Percentiles rank a stretch among this genome's conserved stretches.
phyloP scores from a whole-genome alignment of 2,113 vertebrate genomes.

The Prinia subflava region DNA sequence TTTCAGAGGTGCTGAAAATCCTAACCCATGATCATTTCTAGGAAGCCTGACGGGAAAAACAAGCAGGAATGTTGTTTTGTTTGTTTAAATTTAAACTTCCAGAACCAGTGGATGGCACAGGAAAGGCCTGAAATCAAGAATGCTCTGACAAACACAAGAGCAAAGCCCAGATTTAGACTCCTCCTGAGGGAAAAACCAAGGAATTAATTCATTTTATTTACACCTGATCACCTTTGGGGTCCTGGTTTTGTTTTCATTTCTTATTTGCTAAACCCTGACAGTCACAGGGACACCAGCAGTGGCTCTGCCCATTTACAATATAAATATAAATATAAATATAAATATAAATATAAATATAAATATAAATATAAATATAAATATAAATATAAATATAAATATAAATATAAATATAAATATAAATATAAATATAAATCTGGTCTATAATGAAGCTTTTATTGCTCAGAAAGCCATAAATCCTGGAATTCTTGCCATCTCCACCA shows the following conservation, averaged over 20 bases:
- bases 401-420: too few relatives aligned
- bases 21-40: accelerated
- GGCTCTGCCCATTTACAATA: too few relatives aligned
- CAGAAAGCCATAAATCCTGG: not conserved
- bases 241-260: not conserved
- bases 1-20: not conserved
- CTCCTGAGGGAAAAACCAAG: not conserved
- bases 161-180: not conserved
- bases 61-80: not conserved
- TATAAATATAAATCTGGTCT: not conserved
- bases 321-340: too few relatives aligned
- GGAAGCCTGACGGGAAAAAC: not conserved
- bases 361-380: too few relatives aligned
- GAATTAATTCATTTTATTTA: not conserved
- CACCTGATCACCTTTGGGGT: not conserved
- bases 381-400: too few relatives aligned
- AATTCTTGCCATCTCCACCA: not conserved
- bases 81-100: not conserved
- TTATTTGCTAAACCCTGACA: not conserved
- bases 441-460: not conserved
- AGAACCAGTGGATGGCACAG: not conserved
- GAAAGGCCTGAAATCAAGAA: not conserved
- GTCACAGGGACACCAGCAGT: not conserved
- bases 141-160: not conserved
- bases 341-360: too few relatives aligned